Base-by-base conservation (phyloP, 37 sponge, comb jelly and placozoan genomes). In the Crambe crambe region DNA sequence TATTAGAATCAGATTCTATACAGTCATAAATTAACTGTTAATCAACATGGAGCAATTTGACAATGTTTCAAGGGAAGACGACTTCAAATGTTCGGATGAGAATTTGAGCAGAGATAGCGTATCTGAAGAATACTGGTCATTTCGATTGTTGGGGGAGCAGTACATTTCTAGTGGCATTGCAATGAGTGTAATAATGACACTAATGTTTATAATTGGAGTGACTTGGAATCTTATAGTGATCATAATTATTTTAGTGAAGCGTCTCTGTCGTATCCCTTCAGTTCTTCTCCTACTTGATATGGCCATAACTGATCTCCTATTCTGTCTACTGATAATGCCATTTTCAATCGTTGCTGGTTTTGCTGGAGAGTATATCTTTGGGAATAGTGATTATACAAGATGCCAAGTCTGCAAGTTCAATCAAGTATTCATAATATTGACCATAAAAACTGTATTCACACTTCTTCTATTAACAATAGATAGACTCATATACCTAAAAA, bases 381-480 rank as follows among this genome's bases (percentile, higher is more conserved):
- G 83, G 27, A 18, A 3, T 0, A 67, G 44, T 22, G 89, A 89
- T 68, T 12, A n/a, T 31, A 32, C 40, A 22, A 68, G 89, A 23
- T 89, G 89, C 37, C n/a, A 54, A 3, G 71, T 77, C 56, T 0
- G 51, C 64, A 27, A 76, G 3, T 18, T 64, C 25, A 35, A 51
- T 18, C 72, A 68, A 37, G 64, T 77, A 26, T 70, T 82, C 40
- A 65, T 75, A 8, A 25, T 38, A 26, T 56, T 82, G 37, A 36
- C 75, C 20, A 43, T 57, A 23, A 15, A 62, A 9, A 71, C 83
- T 3, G 32, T 88, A 18, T 78, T 82, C 66, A 58, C 42, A 3
- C 56, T 88, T n/a, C 83, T 78, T 0, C 0, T 78, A 2, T 65
- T 89, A 0, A 83, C 89, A 2, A n/a, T 89, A 1, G 89, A 89